A percentile compares a stretch with the other conserved stretches of the same genome.
These are phyloP conservation scores for Hylaea fasciaria DNA, from an alignment of 2,888 invertebrate genomes.

Conservation along the genomic window DNA sequence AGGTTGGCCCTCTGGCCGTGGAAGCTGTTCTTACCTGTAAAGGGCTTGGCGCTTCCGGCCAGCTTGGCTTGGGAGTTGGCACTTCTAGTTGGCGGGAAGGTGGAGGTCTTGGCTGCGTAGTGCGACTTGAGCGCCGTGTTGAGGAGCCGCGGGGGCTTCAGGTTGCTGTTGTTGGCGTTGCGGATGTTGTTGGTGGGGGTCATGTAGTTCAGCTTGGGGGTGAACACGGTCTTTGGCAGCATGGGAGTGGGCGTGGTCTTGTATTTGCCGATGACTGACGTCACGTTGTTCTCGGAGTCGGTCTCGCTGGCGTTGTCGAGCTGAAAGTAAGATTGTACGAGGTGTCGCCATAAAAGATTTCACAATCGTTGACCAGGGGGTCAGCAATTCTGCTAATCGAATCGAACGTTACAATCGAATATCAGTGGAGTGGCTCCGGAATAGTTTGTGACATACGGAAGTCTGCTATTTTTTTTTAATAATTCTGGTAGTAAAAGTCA, in stretches of 20 bases:
- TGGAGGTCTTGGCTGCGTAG: constrained; percentile 75
- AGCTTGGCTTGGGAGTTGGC: constrained; percentile 72
- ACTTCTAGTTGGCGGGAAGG: constrained; percentile 79
- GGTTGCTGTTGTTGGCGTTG: constrained; percentile 72
- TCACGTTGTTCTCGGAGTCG: constrained; percentile 78
- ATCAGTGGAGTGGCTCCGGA: too few relatives aligned
- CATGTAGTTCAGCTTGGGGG: constrained; percentile 79
- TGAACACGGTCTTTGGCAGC: constrained; percentile 74
- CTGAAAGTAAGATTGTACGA: constrained; percentile 58
- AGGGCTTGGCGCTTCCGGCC: constrained; percentile 65
- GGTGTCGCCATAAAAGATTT: too few relatives aligned
- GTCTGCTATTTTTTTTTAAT: too few relatives aligned
- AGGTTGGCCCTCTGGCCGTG: constrained; percentile 78
- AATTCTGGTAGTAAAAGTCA: too few relatives aligned
- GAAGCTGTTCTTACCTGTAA: constrained; percentile 72
- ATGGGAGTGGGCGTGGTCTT: constrained; percentile 76
- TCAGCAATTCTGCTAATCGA: too few relatives aligned
- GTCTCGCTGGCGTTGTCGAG: constrained; percentile 77
- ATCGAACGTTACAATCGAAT: too few relatives aligned
- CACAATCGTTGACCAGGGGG: too few relatives aligned
- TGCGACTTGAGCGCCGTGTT: constrained; percentile 67
- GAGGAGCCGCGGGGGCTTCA: constrained; percentile 68
- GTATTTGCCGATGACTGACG: constrained; percentile 77
- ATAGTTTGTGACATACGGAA: too few relatives aligned
- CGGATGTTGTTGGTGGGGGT: constrained; percentile 76